Base-by-base conservation (phyloP, 2,113 vertebrate species). In the Bos javanicus region DNA sequence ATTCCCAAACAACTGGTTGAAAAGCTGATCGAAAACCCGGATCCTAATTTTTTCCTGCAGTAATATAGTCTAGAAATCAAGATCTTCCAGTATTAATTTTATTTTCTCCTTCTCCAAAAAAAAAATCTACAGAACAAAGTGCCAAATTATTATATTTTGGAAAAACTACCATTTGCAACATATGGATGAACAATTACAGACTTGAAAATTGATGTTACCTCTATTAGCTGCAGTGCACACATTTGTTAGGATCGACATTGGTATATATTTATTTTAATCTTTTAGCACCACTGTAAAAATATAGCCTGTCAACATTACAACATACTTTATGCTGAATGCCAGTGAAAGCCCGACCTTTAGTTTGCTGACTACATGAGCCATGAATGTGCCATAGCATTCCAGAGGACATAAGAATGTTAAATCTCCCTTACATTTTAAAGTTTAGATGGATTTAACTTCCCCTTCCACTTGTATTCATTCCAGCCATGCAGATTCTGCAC, bases 331-430 rank as follows among this genome's bases (percentile, higher is more conserved):
- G 91, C 98, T 98, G 98, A 98, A 99, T 96, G 97, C 76, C 95
- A 98, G 0, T 95, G 97, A 96, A 98, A 98, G 97, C 97, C 80
- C 48, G 87, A 95, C 94, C 97, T 98, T 96, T 2, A 91, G 1
- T 82, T 98, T 99, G 97, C 95, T 98, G 95, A 98, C 97, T 52
- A 3, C 95, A 67, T 97, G 98, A 94, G 85, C 81, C 52, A 57
- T 85, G 96, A 95, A 91, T 71, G 87, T 54, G 87, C 0, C 84
- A 39, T 10, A 21, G 87, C 13, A 30, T 98, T 98, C 94, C 93
- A 98, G 97, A 99, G 98, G 97, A 98, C 98, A 98, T 59, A 89
- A 89, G 97, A 93, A 98, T 60, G 95, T 97, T 98, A 97, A 97
- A 94, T 97, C 96, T 98, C 94, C 84, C 95, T 74, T 97, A 90